Evolutionary conservation across 1,140 invertebrate genomes (phyloP).

Genomic region (Zaprionus tsacasi): DNA sequence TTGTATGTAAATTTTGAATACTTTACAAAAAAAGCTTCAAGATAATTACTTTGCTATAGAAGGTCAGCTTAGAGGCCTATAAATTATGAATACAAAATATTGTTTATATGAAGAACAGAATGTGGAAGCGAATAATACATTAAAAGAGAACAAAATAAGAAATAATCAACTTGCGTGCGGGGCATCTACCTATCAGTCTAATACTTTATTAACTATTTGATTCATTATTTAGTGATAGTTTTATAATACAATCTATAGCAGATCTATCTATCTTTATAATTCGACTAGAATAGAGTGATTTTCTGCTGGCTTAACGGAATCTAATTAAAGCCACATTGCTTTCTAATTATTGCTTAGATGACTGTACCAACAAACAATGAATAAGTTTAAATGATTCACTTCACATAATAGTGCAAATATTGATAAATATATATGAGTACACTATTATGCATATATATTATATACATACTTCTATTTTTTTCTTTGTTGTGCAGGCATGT

Average conservation of each 20-base stretch:
- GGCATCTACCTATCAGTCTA: neutral
- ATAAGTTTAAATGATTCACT: conserved; percentile 49
- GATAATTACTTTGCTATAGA: conserved; percentile 37
- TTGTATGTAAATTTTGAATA: conserved; percentile 38
- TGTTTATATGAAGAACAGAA: neutral
- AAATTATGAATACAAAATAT: conserved; percentile 15
- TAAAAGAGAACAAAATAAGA: conserved; percentile 18
- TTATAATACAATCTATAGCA: no score
- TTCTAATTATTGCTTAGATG: neutral
- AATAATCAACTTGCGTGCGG: neutral
- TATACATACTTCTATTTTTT: conserved; percentile 4
- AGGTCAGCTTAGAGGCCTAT: conserved; percentile 34
- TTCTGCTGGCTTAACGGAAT: neutral
- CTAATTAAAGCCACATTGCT: neutral
- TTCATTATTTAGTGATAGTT: no score
- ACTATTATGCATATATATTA: conserved; percentile 5
- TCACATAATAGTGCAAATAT: no score
- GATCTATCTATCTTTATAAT: no score
- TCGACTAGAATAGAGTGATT: no score
- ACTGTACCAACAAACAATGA: neutral
- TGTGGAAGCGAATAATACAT: conserved; percentile 14
- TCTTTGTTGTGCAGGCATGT: no score
- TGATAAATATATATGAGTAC: conserved; percentile 10
- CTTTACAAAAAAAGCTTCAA: conserved; percentile 27
- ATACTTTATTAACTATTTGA: neutral